These are phyloP conservation scores for Agrilus biguttatus DNA, from an alignment of 2,888 invertebrate species.

Conservation along the genomic window DNA sequence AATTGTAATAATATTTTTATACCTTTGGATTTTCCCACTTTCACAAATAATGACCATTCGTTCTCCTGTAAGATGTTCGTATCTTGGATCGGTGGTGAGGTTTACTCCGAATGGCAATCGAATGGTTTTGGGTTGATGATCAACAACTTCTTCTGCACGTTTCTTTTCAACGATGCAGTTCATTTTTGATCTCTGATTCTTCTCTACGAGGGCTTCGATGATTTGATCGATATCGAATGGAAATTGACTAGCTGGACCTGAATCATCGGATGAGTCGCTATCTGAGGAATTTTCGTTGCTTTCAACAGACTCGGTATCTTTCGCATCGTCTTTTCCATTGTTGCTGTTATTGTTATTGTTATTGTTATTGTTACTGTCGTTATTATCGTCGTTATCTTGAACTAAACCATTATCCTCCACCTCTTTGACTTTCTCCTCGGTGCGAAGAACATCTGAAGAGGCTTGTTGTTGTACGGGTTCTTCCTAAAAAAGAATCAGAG, in stretches of 20 bases:
- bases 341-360: slow-evolving; percentile 32
- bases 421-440: slow-evolving; percentile 15
- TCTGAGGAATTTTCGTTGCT: too few species aligned
- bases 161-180: slow-evolving; percentile 84
- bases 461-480: slow-evolving; percentile 8
- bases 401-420: slow-evolving; percentile 26
- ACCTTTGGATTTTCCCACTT: slow-evolving; percentile 57
- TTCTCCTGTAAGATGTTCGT: slow-evolving; percentile 64
- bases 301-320: slow-evolving; percentile 19
- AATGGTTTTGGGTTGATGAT: slow-evolving; percentile 52
- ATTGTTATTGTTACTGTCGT: slow-evolving; percentile 35
- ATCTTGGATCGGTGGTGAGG: slow-evolving; percentile 55
- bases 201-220: slow-evolving; percentile 57
- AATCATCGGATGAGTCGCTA: too few species aligned
- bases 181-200: slow-evolving; percentile 67
- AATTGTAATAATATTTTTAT: slow-evolving; percentile 4
- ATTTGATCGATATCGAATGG: slow-evolving; percentile 73
- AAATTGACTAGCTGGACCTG: slow-evolving; percentile 35
- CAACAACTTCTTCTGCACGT: slow-evolving; percentile 68
- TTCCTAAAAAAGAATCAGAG: slow-evolving; percentile 7
- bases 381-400: slow-evolving; percentile 11
- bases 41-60: slow-evolving; percentile 80
- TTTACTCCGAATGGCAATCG: slow-evolving; percentile 52
- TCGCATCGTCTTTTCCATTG: slow-evolving; percentile 43
- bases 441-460: slow-evolving; percentile 2